Conservation (phyloP, 2,888 invertebrate species). For the Diplolepis rosae region DNA sequence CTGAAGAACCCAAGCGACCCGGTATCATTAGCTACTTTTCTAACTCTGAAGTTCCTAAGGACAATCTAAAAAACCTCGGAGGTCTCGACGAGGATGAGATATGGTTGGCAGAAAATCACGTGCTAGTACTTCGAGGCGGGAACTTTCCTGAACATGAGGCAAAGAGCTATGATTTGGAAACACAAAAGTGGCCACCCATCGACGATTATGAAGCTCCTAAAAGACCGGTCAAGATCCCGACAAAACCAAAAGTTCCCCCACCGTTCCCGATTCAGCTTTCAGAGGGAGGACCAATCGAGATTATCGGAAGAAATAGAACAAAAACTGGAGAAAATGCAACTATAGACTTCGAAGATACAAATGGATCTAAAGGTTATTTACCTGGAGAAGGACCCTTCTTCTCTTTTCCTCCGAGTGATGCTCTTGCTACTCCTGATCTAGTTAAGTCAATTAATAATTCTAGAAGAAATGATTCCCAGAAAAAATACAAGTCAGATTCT, state of each 20-base stretch:
- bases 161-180: conserved; percentile 42
- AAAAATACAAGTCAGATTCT: conserved; percentile 75
- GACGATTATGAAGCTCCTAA: conserved; percentile 89
- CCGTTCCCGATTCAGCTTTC: conserved; percentile 94
- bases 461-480: conserved; percentile 57
- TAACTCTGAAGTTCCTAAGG: conserved; percentile 87
- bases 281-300: conserved; percentile 89
- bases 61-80: conserved; percentile 86
- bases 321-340: conserved; percentile 74
- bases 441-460: conserved; percentile 72
- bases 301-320: conserved; percentile 87
- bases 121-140: conserved; percentile 88
- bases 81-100: conserved; percentile 90
- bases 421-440: conserved; percentile 35
- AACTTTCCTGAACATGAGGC: conserved; percentile 76
- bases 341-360: conserved; percentile 56
- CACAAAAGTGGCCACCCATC: conserved; percentile 83
- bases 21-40: conserved; percentile 88
- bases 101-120: conserved; percentile 92
- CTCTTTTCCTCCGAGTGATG: conserved; percentile 74
- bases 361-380: conserved; percentile 71
- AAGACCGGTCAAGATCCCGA: conserved; percentile 89
- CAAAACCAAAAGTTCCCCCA: conserved; percentile 89
- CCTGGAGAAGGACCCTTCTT: conserved; percentile 76
- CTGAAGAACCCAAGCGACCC: conserved; percentile 82